Evolutionary conservation across 1,140 invertebrate species (phyloP), one percentile per base, ranked within the genome.

Genomic region (Oscheius sp.): DNA sequence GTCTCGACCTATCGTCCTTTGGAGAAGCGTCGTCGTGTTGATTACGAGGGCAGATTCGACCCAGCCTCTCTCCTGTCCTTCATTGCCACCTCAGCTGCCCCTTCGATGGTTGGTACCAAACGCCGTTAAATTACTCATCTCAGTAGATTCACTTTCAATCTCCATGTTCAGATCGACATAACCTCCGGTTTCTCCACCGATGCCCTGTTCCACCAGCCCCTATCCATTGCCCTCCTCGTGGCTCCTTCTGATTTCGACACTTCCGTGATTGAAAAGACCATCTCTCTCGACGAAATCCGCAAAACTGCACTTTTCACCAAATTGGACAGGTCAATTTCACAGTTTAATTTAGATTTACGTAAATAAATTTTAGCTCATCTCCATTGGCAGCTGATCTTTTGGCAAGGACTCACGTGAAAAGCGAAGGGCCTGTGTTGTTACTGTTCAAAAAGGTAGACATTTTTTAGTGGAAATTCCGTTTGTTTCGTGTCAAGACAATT

Each of bases 101-200:
- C 72, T 31, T 59, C 72, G 2, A 36, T 74, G 18, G 72, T 73
- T 18, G 31, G 23, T 71, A 15, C n/a, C 35, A 29, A 26, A 13
- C 23, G 20, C 15, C 29, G 0, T 13, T 29, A 36, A 63, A 1
- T 18, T 7, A 15, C 61, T 13, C 35, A n/a, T n/a, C n/a, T n/a
- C n/a, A n/a, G n/a, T n/a, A n/a, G n/a, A n/a, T n/a, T n/a, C n/a
- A n/a, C n/a, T n/a, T n/a, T n/a, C n/a, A n/a, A n/a, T n/a, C n/a
- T n/a, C n/a, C n/a, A n/a, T n/a, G 52, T 71, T 26, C 29, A 71
- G 69, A 64, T 71, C 36, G 69, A 64, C 23, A 71, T 71, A 18
- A 61, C 46, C 31, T 4, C 32, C 32, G 69, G 69, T 15, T 71
- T 71, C 69, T 61, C 69, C 10, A 71, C 69, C 1, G 69, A 71